Percentiles rank a stretch among this genome's conserved stretches.
phyloP scores from a whole-genome alignment of 2,797 vertebrate genomes.

The Sarcophilus harrisii region DNA sequence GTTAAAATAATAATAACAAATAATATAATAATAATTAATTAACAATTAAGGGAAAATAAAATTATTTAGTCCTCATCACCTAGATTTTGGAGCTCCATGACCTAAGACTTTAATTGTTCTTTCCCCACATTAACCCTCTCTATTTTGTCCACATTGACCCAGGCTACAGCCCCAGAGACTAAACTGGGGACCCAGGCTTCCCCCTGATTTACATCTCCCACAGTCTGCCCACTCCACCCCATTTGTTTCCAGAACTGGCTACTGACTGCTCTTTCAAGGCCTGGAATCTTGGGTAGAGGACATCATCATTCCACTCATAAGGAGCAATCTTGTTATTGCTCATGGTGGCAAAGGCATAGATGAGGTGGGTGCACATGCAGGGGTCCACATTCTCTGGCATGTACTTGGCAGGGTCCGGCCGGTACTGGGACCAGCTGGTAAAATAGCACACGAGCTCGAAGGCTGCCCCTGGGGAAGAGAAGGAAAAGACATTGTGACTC shows the following conservation, averaged over 20 bases:
- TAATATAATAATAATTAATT: too few species aligned
- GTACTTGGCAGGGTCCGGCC: constrained; percentile 83
- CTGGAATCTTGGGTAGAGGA: constrained; percentile 85
- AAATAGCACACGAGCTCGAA: constrained; percentile 87
- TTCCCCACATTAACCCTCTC: neutral
- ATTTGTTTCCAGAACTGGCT: neutral
- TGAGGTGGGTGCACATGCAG: constrained; percentile 86
- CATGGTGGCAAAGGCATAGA: constrained; percentile 88
- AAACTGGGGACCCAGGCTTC: neutral
- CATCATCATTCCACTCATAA: constrained; percentile 86
- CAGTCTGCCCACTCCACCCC: neutral
- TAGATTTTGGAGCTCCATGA: neutral
- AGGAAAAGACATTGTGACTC: neutral
- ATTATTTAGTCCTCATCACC: neutral
- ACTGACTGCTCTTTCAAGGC: constrained; percentile 83
- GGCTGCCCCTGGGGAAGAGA: constrained; percentile 79
- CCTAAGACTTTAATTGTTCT: neutral
- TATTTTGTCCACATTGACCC: neutral
- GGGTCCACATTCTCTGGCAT: constrained; percentile 85
- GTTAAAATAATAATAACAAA: too few species aligned
- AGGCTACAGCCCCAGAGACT: neutral
- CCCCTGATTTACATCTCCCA: neutral
- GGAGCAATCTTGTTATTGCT: constrained; percentile 83
- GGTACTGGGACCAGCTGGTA: constrained; percentile 89
- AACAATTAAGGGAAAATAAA: neutral